Percentiles rank a stretch among this genome's conserved stretches.
These are phyloP conservation scores for Lanistes nyassanus DNA, from an alignment of 1,140 invertebrate species.

Conservation along the genomic window DNA sequence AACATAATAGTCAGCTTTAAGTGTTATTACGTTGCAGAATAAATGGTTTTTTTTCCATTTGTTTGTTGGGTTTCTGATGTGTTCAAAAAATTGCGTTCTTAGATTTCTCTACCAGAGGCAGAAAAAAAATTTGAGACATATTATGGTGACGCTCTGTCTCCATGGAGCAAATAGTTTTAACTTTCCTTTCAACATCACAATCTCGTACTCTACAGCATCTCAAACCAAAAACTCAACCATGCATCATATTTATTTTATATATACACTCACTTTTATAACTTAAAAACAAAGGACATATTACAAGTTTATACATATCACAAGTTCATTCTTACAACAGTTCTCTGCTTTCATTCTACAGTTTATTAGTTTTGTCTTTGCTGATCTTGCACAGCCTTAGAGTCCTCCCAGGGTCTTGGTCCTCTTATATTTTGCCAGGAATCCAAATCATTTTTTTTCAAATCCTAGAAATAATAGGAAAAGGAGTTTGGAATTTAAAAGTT, in stretches of 20 bases:
- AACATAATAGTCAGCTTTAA: too few relatives aligned
- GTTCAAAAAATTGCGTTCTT: too few relatives aligned
- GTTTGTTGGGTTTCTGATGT: too few relatives aligned
- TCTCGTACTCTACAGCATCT: background rate
- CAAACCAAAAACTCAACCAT: background rate
- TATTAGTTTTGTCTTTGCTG: constrained; percentile 29
- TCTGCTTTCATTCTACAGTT: background rate
- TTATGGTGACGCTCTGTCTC: too few relatives aligned
- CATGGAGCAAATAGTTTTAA: too few relatives aligned
- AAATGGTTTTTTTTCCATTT: too few relatives aligned
- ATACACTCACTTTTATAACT: background rate
- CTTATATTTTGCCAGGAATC: constrained; percentile 84
- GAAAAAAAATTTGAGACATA: too few relatives aligned
- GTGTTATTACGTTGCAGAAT: too few relatives aligned
- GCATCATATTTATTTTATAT: constrained; percentile 1
- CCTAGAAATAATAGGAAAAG: constrained; percentile 27
- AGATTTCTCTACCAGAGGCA: too few relatives aligned
- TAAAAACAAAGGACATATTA: background rate
- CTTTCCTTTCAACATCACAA: too few relatives aligned
- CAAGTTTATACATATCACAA: background rate
- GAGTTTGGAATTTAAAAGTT: background rate
- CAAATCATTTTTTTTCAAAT: constrained; percentile 70
- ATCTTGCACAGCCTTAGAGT: constrained; percentile 59
- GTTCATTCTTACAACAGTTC: background rate
- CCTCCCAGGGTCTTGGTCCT: constrained; percentile 84